phyloP scores from a whole-genome alignment of 1,140 invertebrate species.

The Eriocheir sinensis region DNA sequence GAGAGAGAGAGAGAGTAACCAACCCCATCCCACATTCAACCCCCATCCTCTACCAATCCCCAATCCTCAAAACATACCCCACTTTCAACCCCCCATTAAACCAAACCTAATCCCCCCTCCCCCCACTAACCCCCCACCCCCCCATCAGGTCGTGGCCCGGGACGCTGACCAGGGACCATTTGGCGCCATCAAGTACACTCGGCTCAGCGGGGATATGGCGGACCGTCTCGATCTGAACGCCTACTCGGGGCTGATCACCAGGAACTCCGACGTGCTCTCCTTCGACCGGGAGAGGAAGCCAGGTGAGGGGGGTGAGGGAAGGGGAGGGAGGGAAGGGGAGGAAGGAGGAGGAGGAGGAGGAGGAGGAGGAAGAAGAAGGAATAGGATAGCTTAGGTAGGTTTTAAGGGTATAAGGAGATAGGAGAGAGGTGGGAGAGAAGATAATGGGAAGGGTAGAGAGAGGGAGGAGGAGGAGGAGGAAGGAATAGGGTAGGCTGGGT shows the following conservation, averaged over 20 bases:
- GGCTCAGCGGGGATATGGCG: constrained; percentile 88
- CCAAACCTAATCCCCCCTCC: neutral
- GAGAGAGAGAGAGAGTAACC: too few relatives aligned
- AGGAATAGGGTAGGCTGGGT: neutral
- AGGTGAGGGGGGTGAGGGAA: constrained; percentile 74
- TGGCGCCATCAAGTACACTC: constrained; percentile 89
- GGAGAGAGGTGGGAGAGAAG: too few relatives aligned
- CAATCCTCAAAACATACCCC: too few relatives aligned
- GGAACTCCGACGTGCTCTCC: constrained; percentile 87
- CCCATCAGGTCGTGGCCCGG: constrained; percentile 85
- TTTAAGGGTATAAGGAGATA: too few relatives aligned
- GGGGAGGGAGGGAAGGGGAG: too few relatives aligned
- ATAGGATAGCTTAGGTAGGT: too few relatives aligned
- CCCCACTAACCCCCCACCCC: neutral
- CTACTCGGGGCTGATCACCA: constrained; percentile 89
- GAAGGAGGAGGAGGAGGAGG: too few relatives aligned
- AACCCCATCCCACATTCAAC: too few relatives aligned
- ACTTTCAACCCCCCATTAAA: too few relatives aligned
- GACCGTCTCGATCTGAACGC: constrained; percentile 90
- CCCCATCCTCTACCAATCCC: too few relatives aligned
- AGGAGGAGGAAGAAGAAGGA: neutral
- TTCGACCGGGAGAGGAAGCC: constrained; percentile 92
- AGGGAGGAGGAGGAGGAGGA: neutral
- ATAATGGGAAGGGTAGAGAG: too few relatives aligned
- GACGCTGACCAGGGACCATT: constrained; percentile 89